phyloP scores from a whole-genome alignment of 1,140 invertebrate species.

The Brachionus calyciflorus region DNA sequence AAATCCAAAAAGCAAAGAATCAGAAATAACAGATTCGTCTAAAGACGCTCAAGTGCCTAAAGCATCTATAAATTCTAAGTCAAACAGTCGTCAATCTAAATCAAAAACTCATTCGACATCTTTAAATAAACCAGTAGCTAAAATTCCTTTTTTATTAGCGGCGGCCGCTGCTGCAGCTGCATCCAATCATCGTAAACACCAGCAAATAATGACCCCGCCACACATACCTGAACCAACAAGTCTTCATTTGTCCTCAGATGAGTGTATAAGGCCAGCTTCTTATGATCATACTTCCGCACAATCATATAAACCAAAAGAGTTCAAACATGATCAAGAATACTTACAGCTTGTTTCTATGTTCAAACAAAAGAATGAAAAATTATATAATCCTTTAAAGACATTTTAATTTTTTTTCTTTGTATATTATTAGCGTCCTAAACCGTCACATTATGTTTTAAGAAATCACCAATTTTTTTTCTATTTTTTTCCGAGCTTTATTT shows the following conservation, averaged over 20 bases:
- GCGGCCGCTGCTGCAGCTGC: constrained; percentile 23
- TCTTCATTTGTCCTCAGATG: background rate
- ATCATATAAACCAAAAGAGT: background rate
- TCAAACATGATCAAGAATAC: constrained; percentile 25
- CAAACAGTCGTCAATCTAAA: background rate
- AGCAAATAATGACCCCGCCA: background rate
- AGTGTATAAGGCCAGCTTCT: background rate
- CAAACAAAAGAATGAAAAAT: constrained; percentile 41
- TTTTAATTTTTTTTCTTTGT: too few relatives aligned
- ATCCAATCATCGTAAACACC: background rate
- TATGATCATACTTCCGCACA: background rate
- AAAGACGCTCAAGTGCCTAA: constrained; percentile 17
- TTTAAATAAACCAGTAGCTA: background rate
- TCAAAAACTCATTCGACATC: background rate
- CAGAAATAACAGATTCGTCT: background rate
- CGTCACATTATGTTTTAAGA: too few relatives aligned
- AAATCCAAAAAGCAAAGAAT: constrained; percentile 7
- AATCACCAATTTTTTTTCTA: too few relatives aligned
- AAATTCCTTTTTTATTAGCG: constrained; percentile 5
- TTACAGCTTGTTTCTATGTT: constrained; percentile 22
- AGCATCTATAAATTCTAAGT: background rate
- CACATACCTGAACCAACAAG: background rate
- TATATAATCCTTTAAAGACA: constrained; percentile 4
- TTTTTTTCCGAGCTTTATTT: too few relatives aligned
- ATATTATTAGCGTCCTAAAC: too few relatives aligned